These are phyloP conservation scores for Siniperca knerii DNA, from an alignment of 2,113 vertebrate genomes.

Conservation along the genomic window DNA sequence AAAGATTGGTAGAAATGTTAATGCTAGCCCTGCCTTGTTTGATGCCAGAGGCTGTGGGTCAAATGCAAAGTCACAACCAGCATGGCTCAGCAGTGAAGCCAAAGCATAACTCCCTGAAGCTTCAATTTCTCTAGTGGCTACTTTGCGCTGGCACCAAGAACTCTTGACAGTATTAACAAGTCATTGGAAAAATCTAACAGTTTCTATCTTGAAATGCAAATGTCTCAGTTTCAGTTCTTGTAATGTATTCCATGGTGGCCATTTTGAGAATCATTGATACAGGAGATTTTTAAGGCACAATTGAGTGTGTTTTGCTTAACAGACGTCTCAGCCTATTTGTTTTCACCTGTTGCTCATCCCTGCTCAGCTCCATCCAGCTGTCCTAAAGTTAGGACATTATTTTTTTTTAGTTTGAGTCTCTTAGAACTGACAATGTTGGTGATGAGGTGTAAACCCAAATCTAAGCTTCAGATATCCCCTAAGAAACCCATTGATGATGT, in stretches of 20 bases:
- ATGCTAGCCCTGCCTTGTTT: constrained; percentile 25
- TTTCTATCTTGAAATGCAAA: not conserved
- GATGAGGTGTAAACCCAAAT: not conserved
- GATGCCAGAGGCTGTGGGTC: constrained; percentile 42
- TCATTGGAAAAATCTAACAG: not conserved
- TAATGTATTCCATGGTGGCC: too few relatives aligned
- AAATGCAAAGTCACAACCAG: constrained; percentile 36
- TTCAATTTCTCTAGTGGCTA: constrained; percentile 1
- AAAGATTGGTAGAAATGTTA: constrained; percentile 38
- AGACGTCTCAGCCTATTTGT: not conserved
- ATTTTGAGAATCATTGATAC: too few relatives aligned
- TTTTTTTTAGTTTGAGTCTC: not conserved
- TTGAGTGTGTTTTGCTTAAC: not conserved
- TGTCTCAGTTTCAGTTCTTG: too few relatives aligned
- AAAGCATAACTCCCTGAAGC: constrained; percentile 19
- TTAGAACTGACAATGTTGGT: not conserved
- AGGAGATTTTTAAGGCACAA: not conserved
- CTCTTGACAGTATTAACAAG: not conserved
- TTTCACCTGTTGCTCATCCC: not conserved
- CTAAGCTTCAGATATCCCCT: not conserved
- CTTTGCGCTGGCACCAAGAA: not conserved
- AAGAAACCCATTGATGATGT: not conserved
- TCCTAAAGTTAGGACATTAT: too few relatives aligned
- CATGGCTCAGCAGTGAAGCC: constrained; percentile 20
- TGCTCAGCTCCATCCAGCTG: not conserved